Evolutionary conservation across 2,888 invertebrate genomes (phyloP).

Genomic region (Eudemis profundana): DNA sequence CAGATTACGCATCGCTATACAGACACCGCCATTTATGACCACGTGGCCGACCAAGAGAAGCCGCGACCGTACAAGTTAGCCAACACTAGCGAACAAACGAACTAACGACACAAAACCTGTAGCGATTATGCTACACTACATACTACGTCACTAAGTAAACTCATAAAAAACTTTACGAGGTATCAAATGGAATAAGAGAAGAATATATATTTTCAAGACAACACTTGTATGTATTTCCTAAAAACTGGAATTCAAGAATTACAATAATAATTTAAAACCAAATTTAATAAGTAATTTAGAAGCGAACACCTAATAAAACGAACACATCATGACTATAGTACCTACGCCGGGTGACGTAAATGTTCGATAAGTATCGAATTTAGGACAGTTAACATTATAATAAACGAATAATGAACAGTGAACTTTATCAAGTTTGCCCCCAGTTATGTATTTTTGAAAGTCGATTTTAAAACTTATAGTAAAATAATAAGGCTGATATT

Average conservation of each 20-base stretch:
- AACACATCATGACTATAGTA: slow-evolving; percentile 21
- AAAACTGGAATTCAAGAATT: neutral
- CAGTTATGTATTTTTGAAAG: neutral
- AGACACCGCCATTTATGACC: too few species aligned
- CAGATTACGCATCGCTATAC: too few species aligned
- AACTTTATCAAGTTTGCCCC: slow-evolving; percentile 2
- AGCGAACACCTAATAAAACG: slow-evolving; percentile 35
- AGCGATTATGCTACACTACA: too few species aligned
- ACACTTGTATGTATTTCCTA: neutral
- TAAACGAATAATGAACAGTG: slow-evolving; percentile 25
- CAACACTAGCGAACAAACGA: too few species aligned
- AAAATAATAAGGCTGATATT: neutral
- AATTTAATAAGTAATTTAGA: slow-evolving; percentile 38
- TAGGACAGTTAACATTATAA: slow-evolving; percentile 31
- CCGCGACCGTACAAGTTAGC: too few species aligned
- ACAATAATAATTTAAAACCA: slow-evolving; percentile 12
- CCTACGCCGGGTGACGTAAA: slow-evolving; percentile 24
- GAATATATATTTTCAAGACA: neutral
- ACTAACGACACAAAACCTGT: too few species aligned
- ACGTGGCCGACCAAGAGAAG: too few species aligned
- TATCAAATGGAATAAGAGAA: neutral
- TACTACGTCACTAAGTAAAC: too few species aligned
- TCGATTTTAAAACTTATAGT: neutral
- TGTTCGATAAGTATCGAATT: slow-evolving; percentile 32
- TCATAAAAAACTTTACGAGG: neutral